Evolutionary conservation across 2,113 vertebrate species (phyloP).

Genomic region (Sturnus vulgaris): DNA sequence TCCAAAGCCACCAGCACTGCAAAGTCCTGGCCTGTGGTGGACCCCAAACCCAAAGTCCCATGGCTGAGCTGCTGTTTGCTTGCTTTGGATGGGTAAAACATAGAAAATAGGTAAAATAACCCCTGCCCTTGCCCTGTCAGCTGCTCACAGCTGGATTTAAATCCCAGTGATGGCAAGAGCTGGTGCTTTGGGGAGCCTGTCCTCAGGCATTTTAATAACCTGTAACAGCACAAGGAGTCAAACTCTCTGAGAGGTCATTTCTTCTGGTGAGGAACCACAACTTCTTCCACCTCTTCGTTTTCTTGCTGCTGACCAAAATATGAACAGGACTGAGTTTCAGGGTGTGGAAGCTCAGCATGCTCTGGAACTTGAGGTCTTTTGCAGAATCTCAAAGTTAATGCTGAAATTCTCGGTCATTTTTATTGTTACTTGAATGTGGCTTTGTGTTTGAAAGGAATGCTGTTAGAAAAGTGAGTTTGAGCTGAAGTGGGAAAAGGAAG

Average conservation of each 20-base stretch:
- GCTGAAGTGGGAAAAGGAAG: not conserved
- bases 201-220: not conserved
- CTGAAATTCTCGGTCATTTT: fast-evolving
- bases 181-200: not conserved
- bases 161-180: not conserved
- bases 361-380: not conserved
- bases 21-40: not conserved
- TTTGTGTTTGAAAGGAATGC: not conserved
- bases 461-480: not conserved
- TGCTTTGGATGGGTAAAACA: not conserved
- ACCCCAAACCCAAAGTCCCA: not conserved
- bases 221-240: fast-evolving
- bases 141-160: not conserved
- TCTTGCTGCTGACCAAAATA: not conserved
- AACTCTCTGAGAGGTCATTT: fast-evolving
- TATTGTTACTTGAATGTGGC: not conserved
- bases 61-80: fast-evolving
- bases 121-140: not conserved
- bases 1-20: not conserved
- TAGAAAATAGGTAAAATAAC: not conserved
- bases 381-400: not conserved
- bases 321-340: not conserved
- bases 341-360: not conserved
- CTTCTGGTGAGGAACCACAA: not conserved
- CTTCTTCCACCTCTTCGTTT: not conserved